Evolutionary conservation across 2,888 invertebrate species (phyloP), one percentile per base, ranked within the genome.

Genomic region (Smittia sp.): DNA sequence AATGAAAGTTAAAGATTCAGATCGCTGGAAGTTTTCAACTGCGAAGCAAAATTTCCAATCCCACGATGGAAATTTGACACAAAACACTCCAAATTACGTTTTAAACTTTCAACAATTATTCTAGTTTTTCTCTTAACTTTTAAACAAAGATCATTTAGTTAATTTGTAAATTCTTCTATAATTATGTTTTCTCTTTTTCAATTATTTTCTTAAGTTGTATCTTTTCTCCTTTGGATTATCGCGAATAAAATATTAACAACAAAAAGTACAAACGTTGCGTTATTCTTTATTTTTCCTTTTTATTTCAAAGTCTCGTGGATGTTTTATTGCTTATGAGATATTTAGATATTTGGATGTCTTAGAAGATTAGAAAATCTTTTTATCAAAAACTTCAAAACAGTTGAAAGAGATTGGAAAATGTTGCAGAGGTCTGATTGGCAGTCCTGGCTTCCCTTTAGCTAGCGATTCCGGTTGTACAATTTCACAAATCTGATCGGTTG

Each of bases 141-240:
- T 65, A 65, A 27, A 11, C 18, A 24, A 24, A 27, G n/a, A 65
- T 32, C 62, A 20, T 66, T 66, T 39, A 39, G 20, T 66, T 66
- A 66, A 66, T 39, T 66, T 38, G 39, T 66, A 38, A 66, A 66
- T 39, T 66, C 25, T 39, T 58, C 22, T 22, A 18, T 69, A 18
- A 69, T 54, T 69, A 41, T 67, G 46, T n/a, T 39, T 54, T 54
- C 52, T 32, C 27, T 69, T 54, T 62, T 62, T 25, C 63, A 63
- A 54, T 54, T 69, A 25, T 69, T 27, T 7, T 32, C 3, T 41
- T 69, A 72, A 62, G 58, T 72, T 72, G 72, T 72, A 72, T 54
- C 20, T 18, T 72, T 72, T 72, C 54, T 69, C 22, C 46, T 69
- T 46, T 54, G 58, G 52, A 25, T 70, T 70, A 70, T 70, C 52